Evolutionary conservation across 92 coral and sea anemone genomes (phyloP).

Genomic region (Meandrina meandrites): DNA sequence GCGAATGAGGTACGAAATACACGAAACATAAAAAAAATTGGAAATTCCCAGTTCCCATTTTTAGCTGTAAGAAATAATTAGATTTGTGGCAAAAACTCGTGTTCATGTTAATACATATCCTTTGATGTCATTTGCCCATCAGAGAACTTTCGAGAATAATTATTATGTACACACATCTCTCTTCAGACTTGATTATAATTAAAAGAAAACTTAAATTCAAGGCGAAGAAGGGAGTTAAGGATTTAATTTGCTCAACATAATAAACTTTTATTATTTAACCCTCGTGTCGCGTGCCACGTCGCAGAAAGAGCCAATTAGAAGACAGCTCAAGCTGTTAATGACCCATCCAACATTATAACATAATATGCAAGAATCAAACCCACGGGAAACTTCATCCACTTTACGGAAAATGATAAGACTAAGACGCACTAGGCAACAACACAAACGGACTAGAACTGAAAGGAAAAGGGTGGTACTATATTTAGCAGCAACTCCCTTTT

Average conservation of each 20-base stretch:
- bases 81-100: neutral
- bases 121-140: neutral
- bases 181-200: neutral
- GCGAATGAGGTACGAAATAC: neutral
- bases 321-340: constrained; percentile 26
- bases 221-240: neutral
- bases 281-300: constrained; percentile 46
- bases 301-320: constrained; percentile 26
- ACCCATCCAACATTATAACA: neutral
- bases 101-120: neutral
- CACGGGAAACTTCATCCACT: neutral
- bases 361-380: neutral
- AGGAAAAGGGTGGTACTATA: neutral
- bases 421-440: constrained; percentile 8
- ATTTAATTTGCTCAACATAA: constrained; percentile 9
- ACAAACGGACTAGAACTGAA: neutral
- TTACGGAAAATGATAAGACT: neutral
- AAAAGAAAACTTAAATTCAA: neutral
- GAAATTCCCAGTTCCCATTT: neutral
- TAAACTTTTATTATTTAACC: constrained; percentile 11
- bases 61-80: neutral
- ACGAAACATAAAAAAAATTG: neutral
- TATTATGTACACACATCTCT: neutral
- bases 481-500: neutral
- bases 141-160: neutral